Evolutionary conservation across 2,888 invertebrate genomes (phyloP), one percentile per base, ranked within the genome.

Genomic region (Xestia c-nigrum): DNA sequence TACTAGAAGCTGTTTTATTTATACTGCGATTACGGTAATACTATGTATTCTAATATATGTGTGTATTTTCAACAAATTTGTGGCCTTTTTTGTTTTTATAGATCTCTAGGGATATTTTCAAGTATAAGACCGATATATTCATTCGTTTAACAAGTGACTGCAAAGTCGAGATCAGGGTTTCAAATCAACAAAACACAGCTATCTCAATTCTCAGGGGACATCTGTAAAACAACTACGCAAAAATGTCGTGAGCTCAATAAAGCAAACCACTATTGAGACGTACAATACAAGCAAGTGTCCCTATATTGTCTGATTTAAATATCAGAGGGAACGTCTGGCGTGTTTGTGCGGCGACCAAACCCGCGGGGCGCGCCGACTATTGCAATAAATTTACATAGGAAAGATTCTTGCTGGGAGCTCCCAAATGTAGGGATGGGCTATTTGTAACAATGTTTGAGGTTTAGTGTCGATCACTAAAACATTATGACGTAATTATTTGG

Each of bases 351-450:
- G 80, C 76, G 83, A 74, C 67, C 86, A 69, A 74, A 47, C 72
- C 78, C 69, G 76, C 84, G 59, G 66, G 79, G 84, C 75, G 59
- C 73, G 76, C 72, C 74, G 80, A 67, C 74, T 82, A 78, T 82
- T 86, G 88, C 80, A 87, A 86, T 87, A 87, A 87, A 85, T 86
- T 86, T 83, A 85, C 87, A 85, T 87, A 72, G 74, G 73, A 86
- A 84, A 86, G 70, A 86, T 84, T 84, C 79, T 83, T 78, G 50
- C 52, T 61, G 38, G 50, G 24, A 70, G 86, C 72, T 64, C 16
- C 21, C 64, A 21, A 72, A 52, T n/a, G 16, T 74, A 83, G 69
- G 24, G 86, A 66, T 69, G 83, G 55, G 47, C 59, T 16, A 12
- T 21, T 2, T 16, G 6, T 31, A 43, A 21, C 24, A 31, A 59